Evolutionary conservation across 2,888 invertebrate species (phyloP).

Genomic region (Acleris holmiana): DNA sequence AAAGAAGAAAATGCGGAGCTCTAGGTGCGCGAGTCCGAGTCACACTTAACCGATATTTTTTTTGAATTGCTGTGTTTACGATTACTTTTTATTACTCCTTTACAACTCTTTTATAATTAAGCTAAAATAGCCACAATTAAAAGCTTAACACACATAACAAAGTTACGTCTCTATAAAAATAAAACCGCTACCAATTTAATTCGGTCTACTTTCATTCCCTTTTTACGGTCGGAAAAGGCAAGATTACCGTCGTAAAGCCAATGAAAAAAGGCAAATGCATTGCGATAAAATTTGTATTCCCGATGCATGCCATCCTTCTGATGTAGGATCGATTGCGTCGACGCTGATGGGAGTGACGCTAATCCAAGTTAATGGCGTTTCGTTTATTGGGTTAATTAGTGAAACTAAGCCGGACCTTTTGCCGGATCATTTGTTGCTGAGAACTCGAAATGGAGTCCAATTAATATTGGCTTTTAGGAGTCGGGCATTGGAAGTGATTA

Average conservation of each 20-base stretch:
- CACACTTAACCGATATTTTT: no score
- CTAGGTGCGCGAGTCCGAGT: no score
- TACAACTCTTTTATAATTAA: no score
- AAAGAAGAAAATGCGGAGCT: no score
- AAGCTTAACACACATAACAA: conserved; percentile 19
- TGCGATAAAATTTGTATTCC: conserved; percentile 63
- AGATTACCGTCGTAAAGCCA: conserved; percentile 73
- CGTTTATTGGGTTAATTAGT: conserved; percentile 27
- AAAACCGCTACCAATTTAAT: conserved; percentile 58
- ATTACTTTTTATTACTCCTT: no score
- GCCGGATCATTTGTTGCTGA: no score
- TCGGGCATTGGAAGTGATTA: no score
- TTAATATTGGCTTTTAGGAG: neutral
- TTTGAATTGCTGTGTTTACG: no score
- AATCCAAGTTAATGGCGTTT: conserved; percentile 27
- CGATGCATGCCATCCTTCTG: conserved; percentile 50
- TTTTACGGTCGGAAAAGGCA: conserved; percentile 68
- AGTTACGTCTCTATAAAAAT: conserved; percentile 42
- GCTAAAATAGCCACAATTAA: conserved; percentile 2
- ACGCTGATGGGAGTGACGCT: conserved; percentile 47
- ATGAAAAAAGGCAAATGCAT: conserved; percentile 62
- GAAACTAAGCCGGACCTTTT: conserved; percentile 2
- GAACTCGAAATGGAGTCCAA: neutral
- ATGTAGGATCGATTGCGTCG: conserved; percentile 58
- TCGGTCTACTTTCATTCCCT: conserved; percentile 55